phyloP scores from a whole-genome alignment of 2,888 invertebrate species.

The Chirona hameri region DNA sequence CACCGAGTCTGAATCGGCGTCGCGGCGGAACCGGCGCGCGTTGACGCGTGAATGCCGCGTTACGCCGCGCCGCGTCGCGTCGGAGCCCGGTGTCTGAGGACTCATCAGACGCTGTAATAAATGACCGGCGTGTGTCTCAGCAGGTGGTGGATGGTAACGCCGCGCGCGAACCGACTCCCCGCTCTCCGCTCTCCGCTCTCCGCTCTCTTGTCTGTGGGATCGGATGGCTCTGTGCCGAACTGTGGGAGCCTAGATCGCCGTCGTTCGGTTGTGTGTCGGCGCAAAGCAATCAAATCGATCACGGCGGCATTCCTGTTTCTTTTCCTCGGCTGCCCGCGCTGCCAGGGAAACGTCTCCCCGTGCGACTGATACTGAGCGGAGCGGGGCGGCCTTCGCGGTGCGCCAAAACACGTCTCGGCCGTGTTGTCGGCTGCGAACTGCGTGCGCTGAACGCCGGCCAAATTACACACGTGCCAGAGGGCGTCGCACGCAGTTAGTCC shows the following conservation, averaged over 20 bases:
- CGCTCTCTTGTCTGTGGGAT: no score
- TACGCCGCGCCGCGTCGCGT: neutral
- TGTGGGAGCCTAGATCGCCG: no score
- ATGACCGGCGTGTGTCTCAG: neutral
- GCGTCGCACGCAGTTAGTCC: neutral
- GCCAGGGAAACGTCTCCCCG: neutral
- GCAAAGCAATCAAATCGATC: no score
- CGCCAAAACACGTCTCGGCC: neutral
- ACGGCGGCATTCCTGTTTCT: neutral
- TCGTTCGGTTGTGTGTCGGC: no score
- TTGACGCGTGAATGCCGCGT: neutral
- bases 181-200: no score
- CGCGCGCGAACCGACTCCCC: neutral
- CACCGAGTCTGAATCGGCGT: no score
- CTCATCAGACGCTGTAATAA: neutral
- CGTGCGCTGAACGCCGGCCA: neutral
- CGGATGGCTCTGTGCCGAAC: no score
- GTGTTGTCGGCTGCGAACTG: neutral
- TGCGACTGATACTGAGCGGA: no score
- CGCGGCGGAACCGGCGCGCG: neutral
- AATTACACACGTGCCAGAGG: neutral
- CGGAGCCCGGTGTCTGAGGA: neutral
- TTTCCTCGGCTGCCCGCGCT: no score
- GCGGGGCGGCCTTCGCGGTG: no score
- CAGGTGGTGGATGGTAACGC: neutral